Evolutionary conservation across 2,888 invertebrate genomes (phyloP).

Genomic region (Xanthorhoe spadicearia): DNA sequence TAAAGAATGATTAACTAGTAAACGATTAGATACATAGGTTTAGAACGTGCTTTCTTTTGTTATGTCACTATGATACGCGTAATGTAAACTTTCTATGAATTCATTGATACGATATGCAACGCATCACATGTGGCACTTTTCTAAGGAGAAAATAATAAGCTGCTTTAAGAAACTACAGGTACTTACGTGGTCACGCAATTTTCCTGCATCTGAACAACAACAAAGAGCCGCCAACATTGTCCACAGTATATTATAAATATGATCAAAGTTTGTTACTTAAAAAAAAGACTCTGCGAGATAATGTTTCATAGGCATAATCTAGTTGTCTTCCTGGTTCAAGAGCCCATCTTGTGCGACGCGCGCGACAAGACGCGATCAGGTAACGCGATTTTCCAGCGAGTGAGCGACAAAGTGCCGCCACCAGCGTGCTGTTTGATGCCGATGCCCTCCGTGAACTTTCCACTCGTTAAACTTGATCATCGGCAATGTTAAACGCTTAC

Average conservation of each 20-base stretch:
- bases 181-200: slow-evolving; percentile 12
- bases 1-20: not conserved
- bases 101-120: not conserved
- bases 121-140: slow-evolving; percentile 2
- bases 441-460: slow-evolving; percentile 79
- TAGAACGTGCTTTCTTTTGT: not conserved
- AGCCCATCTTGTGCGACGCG: slow-evolving; percentile 43
- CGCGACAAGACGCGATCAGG: slow-evolving; percentile 56
- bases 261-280: not conserved
- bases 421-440: slow-evolving; percentile 58
- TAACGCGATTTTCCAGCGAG: slow-evolving; percentile 71
- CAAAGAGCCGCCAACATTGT: slow-evolving; percentile 3
- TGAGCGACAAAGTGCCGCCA: slow-evolving; percentile 69
- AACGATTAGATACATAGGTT: not conserved
- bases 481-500: slow-evolving; percentile 63
- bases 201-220: slow-evolving; percentile 7
- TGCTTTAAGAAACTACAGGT: slow-evolving; percentile 14
- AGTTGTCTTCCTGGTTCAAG: slow-evolving; percentile 63
- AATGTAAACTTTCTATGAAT: not conserved
- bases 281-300: slow-evolving; percentile 9
- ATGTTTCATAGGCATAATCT: slow-evolving; percentile 25
- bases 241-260: not conserved
- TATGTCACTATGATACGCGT: not conserved
- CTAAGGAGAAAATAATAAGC: slow-evolving; percentile 8
- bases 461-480: slow-evolving; percentile 79